A percentile compares a stretch with the other conserved stretches of the same genome.
These are phyloP conservation scores for Papilio elwesi DNA, from an alignment of 2,888 invertebrate species.

Conservation along the genomic window DNA sequence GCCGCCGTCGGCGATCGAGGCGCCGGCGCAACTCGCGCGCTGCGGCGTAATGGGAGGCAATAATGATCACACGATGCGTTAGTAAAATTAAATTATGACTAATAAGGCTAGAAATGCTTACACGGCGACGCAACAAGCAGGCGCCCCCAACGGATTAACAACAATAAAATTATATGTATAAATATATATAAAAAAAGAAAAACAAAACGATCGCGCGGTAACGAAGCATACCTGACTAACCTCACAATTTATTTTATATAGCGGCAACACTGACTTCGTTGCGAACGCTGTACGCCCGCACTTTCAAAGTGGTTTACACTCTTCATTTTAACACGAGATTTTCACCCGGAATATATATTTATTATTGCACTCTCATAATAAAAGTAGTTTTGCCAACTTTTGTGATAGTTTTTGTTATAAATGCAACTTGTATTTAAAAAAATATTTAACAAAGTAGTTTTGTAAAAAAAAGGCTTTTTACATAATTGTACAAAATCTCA, in stretches of 20 bases:
- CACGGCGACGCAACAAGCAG: slow-evolving; percentile 15
- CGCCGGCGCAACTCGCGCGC: slow-evolving; percentile 3
- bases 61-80: slow-evolving; percentile 26
- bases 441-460: not conserved
- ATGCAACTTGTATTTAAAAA: not conserved
- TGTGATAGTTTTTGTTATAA: slow-evolving; percentile 1
- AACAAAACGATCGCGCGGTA: slow-evolving; percentile 59
- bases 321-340: slow-evolving; percentile 5
- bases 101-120: slow-evolving; percentile 43
- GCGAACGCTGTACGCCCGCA: slow-evolving; percentile 25
- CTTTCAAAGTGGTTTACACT: slow-evolving; percentile 8
- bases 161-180: slow-evolving; percentile 59
- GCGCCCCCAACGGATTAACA: slow-evolving; percentile 54
- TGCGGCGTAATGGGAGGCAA: not conserved
- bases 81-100: slow-evolving; percentile 45
- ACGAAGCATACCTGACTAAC: slow-evolving; percentile 51
- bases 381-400: not conserved
- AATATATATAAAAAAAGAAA: slow-evolving; percentile 52
- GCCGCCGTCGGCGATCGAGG: not conserved
- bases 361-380: too few species aligned
- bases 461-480: not conserved
- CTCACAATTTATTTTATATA: slow-evolving; percentile 44
- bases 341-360: not conserved
- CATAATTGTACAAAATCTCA: not conserved
- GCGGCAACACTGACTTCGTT: slow-evolving; percentile 39